phyloP scores from a whole-genome alignment of 2,797 vertebrate genomes.

The Urosaurus nigricauda region DNA sequence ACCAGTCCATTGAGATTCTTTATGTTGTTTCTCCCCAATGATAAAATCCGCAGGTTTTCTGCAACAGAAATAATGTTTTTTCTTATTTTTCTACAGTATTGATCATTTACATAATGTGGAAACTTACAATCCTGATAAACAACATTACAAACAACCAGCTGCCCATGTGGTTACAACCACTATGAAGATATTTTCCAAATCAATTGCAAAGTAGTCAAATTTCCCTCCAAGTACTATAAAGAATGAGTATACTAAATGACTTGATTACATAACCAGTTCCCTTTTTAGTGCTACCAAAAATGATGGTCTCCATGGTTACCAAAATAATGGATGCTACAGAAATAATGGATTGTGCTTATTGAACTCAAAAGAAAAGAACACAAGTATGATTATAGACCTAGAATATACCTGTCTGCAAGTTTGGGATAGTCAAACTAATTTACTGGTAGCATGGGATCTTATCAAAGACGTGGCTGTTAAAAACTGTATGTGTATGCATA shows the following conservation, averaged over 20 bases:
- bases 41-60: constrained; percentile 96
- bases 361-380: background rate
- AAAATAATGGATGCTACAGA: background rate
- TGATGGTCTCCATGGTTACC: background rate
- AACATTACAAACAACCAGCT: background rate
- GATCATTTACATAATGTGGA: constrained; percentile 3
- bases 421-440: background rate
- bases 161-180: background rate
- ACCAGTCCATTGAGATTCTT: constrained; percentile 95
- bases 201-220: background rate
- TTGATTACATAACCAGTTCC: background rate
- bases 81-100: constrained; percentile 55
- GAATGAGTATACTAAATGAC: background rate
- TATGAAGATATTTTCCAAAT: background rate
- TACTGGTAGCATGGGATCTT: background rate
- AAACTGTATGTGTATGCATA: no score
- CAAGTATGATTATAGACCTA: background rate
- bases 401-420: background rate
- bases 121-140: constrained; percentile 34
- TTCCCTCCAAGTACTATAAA: background rate
- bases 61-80: constrained; percentile 58
- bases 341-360: background rate
- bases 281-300: background rate
- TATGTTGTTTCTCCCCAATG: constrained; percentile 96
- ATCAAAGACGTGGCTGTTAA: background rate